A percentile compares a stretch with the other conserved stretches of the same genome.
Conservation (phyloP, 2,113 vertebrate genomes). For the Malurus alboscapulatus region DNA sequence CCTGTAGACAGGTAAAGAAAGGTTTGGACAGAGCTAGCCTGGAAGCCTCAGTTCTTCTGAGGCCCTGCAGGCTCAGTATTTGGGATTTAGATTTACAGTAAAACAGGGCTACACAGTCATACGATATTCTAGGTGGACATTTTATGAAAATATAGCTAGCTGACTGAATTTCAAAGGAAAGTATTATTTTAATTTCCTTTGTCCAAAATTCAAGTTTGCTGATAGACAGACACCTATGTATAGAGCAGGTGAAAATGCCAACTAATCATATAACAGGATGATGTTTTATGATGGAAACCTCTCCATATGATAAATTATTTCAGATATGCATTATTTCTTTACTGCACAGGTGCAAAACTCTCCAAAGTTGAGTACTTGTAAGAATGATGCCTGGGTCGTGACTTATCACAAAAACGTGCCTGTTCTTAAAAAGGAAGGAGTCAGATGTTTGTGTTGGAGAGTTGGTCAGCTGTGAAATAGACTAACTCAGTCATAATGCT, state of each 20-base stretch:
- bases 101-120: background rate
- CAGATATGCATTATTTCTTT: background rate
- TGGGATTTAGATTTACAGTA: too few relatives aligned
- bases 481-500: background rate
- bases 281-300: background rate
- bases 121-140: fast-evolving
- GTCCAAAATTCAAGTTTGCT: background rate
- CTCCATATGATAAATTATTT: background rate
- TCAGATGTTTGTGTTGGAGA: background rate
- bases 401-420: background rate
- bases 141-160: background rate
- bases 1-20: background rate
- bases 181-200: background rate
- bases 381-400: background rate
- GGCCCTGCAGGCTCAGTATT: background rate
- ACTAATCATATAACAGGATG: background rate
- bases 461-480: background rate
- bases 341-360: background rate
- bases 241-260: background rate
- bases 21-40: background rate
- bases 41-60: background rate
- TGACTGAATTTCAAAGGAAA: background rate
- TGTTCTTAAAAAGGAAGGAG: background rate
- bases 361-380: background rate
- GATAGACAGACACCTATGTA: background rate